A percentile compares a stretch with the other conserved stretches of the same genome.
phyloP scores from a whole-genome alignment of 1,140 invertebrate genomes.

The Zaprionus davidi region DNA sequence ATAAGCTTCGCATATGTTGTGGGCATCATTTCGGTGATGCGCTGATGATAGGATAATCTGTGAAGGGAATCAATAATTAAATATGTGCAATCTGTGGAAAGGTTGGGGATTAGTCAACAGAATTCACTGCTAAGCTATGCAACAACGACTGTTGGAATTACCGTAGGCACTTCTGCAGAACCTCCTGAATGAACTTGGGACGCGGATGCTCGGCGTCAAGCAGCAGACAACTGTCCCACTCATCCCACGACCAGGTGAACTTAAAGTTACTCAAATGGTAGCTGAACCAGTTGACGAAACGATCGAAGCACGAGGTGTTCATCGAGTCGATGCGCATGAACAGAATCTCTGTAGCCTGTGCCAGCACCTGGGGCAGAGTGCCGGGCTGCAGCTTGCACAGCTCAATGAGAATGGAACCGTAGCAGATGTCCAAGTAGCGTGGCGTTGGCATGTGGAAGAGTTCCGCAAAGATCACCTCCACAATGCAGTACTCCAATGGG shows the following conservation, averaged over 20 bases:
- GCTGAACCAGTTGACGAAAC: conserved; percentile 98
- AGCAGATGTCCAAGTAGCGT: conserved; percentile 95
- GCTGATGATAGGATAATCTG: conserved; percentile 97
- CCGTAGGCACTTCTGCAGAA: conserved; percentile 95
- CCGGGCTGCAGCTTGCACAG: conserved; percentile 98
- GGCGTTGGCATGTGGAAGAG: conserved; percentile 96
- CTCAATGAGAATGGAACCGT: conserved; percentile 98
- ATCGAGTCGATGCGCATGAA: conserved; percentile 98
- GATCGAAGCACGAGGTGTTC: conserved; percentile 98
- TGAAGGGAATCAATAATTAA: conserved; percentile 64
- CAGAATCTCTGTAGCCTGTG: conserved; percentile 98
- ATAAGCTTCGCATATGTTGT: conserved; percentile 93
- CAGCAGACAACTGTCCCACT: conserved; percentile 94
- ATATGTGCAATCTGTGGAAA: neutral
- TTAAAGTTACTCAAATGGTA: conserved; percentile 99
- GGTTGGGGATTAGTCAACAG: neutral
- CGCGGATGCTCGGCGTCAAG: conserved; percentile 96
- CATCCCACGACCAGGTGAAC: conserved; percentile 99
- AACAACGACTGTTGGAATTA: conserved; percentile 74
- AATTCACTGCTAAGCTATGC: neutral
- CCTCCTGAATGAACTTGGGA: conserved; percentile 98
- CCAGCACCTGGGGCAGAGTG: conserved; percentile 98
- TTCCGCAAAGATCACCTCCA: conserved; percentile 98
- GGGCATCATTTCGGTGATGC: conserved; percentile 96
- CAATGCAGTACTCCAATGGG: conserved; percentile 98